These are phyloP conservation scores for Oreocharis arfaki DNA, from an alignment of 2,113 vertebrate genomes.

Conservation along the genomic window DNA sequence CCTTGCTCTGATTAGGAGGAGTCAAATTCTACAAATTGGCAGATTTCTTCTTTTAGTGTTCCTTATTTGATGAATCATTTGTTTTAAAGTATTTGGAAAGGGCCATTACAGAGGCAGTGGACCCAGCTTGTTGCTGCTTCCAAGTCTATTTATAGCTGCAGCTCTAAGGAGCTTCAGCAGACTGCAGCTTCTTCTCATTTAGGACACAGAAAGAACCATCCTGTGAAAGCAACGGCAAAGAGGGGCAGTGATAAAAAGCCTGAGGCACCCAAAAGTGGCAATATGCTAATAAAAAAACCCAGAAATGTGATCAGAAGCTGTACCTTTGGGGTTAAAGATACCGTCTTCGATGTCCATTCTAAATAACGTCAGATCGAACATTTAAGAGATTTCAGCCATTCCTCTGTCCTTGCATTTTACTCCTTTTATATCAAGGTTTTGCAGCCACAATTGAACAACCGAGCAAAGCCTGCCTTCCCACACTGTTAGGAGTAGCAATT, in stretches of 20 bases:
- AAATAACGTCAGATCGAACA: not conserved
- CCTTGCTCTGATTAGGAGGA: conserved; percentile 88
- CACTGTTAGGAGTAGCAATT: not conserved
- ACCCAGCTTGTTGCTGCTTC: conserved; percentile 63
- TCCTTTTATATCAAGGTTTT: not conserved
- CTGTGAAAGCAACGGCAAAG: not conserved
- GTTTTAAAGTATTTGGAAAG: conserved; percentile 80
- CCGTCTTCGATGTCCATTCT: not conserved
- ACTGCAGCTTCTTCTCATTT: conserved; percentile 39
- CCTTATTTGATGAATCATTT: conserved; percentile 84
- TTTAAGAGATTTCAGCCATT: not conserved
- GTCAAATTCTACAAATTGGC: conserved; percentile 87
- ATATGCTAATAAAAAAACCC: not conserved
- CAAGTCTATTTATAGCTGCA: conserved; percentile 71
- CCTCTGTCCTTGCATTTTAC: not conserved
- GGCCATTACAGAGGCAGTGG: conserved; percentile 64
- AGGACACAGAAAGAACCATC: not conserved
- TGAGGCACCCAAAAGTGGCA: not conserved
- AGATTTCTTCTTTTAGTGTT: conserved; percentile 78
- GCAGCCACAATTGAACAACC: not conserved
- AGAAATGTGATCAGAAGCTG: not conserved
- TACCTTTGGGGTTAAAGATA: not conserved
- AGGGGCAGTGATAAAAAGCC: not conserved
- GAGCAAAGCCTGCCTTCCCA: not conserved
- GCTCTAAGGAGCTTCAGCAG: conserved; percentile 5